A percentile compares a stretch with the other conserved stretches of the same genome.
These are phyloP conservation scores for Tinamus major DNA, from an alignment of 2,797 vertebrate genomes.

Conservation along the genomic window DNA sequence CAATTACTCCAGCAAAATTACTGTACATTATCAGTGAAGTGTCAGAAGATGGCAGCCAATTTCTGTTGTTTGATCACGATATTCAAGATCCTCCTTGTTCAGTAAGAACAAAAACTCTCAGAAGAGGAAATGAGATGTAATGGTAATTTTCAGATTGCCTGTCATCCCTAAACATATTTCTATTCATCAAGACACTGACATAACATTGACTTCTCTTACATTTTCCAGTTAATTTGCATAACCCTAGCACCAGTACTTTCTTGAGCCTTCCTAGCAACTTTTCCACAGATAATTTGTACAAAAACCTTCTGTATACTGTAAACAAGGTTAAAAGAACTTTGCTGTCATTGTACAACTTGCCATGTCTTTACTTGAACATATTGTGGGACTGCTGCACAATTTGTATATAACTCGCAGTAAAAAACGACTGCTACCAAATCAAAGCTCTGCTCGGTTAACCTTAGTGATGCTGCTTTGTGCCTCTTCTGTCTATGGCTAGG, in stretches of 20 bases:
- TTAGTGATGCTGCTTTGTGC: not conserved
- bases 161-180: constrained; percentile 68
- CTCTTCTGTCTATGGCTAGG: not conserved
- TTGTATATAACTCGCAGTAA: not conserved
- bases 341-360: not conserved
- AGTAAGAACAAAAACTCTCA: constrained; percentile 51
- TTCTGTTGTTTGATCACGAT: constrained; percentile 69
- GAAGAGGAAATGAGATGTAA: constrained; percentile 71
- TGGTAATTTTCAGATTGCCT: constrained; percentile 76
- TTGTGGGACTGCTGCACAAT: not conserved
- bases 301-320: not conserved
- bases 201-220: constrained; percentile 35
- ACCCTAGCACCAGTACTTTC: not conserved
- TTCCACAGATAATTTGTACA: not conserved
- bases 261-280: not conserved
- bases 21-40: constrained; percentile 14
- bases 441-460: constrained; percentile 3
- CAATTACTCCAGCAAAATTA: constrained; percentile 60
- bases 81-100: constrained; percentile 55
- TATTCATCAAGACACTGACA: constrained; percentile 70
- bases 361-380: not conserved
- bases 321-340: not conserved
- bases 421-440: not conserved
- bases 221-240: constrained; percentile 69
- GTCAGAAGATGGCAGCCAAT: constrained; percentile 71